Evolutionary conservation across 2,113 vertebrate genomes (phyloP), one percentile per base, ranked within the genome.

Genomic region (Arenaria interpres): DNA sequence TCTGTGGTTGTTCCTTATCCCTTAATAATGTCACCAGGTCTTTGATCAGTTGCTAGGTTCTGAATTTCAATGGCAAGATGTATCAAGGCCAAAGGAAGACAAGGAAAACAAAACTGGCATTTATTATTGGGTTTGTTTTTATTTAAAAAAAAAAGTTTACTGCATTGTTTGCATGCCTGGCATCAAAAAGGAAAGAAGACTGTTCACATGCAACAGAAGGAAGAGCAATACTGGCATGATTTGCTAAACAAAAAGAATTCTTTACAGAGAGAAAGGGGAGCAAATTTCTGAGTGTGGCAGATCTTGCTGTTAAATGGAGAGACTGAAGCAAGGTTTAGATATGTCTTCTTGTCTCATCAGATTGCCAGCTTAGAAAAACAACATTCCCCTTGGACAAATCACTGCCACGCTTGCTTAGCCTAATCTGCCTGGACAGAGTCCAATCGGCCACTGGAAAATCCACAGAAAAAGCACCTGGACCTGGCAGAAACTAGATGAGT

Each of bases 11-110:
- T 91, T 92, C 37, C 18, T 9, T 95, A 82, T 28, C 53, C 64
- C 43, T 90, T 91, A 85, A 78, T 94, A 95, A 88, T 81, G 66
- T 85, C 92, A 79, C 75, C 37, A 30, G 75, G 72, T 60, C 75
- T 88, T 93, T 95, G 88, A 94, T 86, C 74, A 88, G 60, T 37
- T 59, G 25, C 27, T 94, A 59, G 28, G 79, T 90, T 95, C 69
- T 91, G 81, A 82, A 97, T 93, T 95, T 51, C 82, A 80, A 43
- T 57, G 71, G 53, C 75, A 94, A 79, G 57, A 57, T 2, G 19
- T 10, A 88, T 87, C 79, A 91, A 96, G 71, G 72, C 78, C 85
- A 88, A 73, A 78, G 27, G n/a, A 85, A 83, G 51, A 85, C 67
- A 76, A 45, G 75, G 48, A 80, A 95, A 92, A 81, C 14, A 95